These are phyloP conservation scores for Pandemis heparana DNA, from an alignment of 2,888 invertebrate genomes.

Conservation along the genomic window DNA sequence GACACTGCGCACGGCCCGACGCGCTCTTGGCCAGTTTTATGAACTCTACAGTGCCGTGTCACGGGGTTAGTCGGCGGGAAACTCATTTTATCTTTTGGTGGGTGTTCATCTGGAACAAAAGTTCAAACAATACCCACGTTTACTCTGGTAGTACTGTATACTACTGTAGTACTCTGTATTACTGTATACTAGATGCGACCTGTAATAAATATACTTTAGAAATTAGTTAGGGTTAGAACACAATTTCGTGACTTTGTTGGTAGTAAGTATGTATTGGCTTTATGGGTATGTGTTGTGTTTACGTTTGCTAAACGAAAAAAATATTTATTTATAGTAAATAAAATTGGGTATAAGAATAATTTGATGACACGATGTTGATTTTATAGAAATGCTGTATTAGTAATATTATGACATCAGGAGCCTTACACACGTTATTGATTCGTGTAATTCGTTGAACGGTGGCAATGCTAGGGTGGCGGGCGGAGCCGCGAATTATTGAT, in stretches of 20 bases:
- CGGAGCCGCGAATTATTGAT: conserved; percentile 62
- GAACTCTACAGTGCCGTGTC: conserved; percentile 14
- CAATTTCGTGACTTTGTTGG: too few species aligned
- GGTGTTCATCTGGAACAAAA: conserved; percentile 26
- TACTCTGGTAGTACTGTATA: conserved; percentile 2
- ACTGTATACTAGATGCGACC: neutral
- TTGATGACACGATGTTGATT: neutral
- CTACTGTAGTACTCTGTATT: too few species aligned
- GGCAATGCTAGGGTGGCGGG: conserved; percentile 51
- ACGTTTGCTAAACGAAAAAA: neutral
- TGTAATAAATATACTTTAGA: neutral
- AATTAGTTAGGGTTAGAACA: neutral
- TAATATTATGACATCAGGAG: conserved; percentile 6
- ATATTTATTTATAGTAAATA: neutral
- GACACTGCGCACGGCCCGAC: too few species aligned
- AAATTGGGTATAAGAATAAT: neutral
- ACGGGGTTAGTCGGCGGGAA: conserved; percentile 4
- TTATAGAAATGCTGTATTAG: conserved; percentile 9
- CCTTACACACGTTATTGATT: conserved; percentile 57
- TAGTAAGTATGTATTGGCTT: too few species aligned
- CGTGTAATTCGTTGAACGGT: conserved; percentile 62
- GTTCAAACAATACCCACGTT: conserved; percentile 21
- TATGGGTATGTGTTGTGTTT: neutral
- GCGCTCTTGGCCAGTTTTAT: neutral
- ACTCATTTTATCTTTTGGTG: conserved; percentile 16